Conservation (phyloP, 1,140 invertebrate genomes). For the Meteorus sp. region DNA sequence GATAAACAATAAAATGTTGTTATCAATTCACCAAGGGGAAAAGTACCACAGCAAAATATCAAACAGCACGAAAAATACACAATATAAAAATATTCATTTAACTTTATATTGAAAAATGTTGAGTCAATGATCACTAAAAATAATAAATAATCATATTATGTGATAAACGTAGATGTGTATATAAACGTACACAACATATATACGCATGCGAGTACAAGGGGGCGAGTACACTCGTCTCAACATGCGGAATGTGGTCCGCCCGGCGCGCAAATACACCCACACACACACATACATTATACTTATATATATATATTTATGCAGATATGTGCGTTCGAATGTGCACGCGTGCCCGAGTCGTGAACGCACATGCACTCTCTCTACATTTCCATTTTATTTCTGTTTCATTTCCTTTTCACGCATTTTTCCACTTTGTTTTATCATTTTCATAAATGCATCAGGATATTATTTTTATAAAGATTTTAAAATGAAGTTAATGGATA, state of each 20-base stretch:
- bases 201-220: too few species aligned
- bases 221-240: constrained; percentile 39
- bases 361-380: constrained; percentile 29
- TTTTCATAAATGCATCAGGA: constrained; percentile 46
- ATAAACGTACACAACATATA: too few species aligned
- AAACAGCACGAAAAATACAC: too few species aligned
- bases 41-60: too few species aligned
- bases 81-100: too few species aligned
- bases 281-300: constrained; percentile 6
- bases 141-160: too few species aligned
- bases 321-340: constrained; percentile 17
- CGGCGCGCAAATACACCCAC: constrained; percentile 36
- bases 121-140: too few species aligned
- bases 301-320: background rate
- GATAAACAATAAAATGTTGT: background rate
- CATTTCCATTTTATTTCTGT: constrained; percentile 45
- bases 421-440: constrained; percentile 46
- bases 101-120: too few species aligned
- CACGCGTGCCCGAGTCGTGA: too few species aligned
- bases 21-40: constrained; percentile 27
- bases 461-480: constrained; percentile 33
- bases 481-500: too few species aligned
- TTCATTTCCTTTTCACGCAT: constrained; percentile 50
- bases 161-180: too few species aligned
- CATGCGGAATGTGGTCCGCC: constrained; percentile 57